phyloP scores from a whole-genome alignment of 2,113 vertebrate genomes.

The Dicerorhinus sumatrensis region DNA sequence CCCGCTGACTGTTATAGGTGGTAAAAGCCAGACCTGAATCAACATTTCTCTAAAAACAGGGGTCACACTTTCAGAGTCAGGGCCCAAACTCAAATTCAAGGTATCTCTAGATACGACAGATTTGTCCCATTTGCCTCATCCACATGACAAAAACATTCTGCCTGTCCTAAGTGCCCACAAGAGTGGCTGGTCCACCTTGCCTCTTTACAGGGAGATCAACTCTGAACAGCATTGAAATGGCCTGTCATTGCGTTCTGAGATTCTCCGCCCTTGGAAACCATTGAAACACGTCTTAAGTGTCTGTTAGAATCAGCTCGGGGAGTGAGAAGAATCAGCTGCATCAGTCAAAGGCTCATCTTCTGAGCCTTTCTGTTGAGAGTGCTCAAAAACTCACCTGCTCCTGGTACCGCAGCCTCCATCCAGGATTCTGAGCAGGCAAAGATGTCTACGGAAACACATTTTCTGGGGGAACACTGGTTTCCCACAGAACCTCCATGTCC shows the following conservation, averaged over 20 bases:
- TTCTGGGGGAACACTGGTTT: not conserved
- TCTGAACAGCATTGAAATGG: no score
- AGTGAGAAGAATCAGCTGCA: not conserved
- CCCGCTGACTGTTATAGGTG: not conserved
- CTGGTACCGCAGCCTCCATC: not conserved
- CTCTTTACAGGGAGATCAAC: not conserved
- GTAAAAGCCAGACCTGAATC: not conserved
- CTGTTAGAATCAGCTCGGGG: not conserved
- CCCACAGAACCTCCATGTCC: no score
- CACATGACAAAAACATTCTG: not conserved
- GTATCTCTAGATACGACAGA: no score
- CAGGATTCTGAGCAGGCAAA: not conserved
- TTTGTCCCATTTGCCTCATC: no score
- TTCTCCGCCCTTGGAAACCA: not conserved
- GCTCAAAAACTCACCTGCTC: not conserved
- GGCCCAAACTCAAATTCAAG: not conserved
- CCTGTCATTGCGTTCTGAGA: not conserved
- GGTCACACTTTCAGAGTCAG: not conserved
- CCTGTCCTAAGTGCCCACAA: not conserved
- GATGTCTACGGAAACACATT: not conserved
- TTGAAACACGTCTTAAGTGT: not conserved
- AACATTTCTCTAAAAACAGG: not conserved
- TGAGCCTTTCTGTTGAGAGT: not conserved
- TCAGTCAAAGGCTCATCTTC: no score
- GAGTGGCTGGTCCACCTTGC: not conserved